phyloP scores from a whole-genome alignment of 2,888 invertebrate species.

The Cistogaster globosa region DNA sequence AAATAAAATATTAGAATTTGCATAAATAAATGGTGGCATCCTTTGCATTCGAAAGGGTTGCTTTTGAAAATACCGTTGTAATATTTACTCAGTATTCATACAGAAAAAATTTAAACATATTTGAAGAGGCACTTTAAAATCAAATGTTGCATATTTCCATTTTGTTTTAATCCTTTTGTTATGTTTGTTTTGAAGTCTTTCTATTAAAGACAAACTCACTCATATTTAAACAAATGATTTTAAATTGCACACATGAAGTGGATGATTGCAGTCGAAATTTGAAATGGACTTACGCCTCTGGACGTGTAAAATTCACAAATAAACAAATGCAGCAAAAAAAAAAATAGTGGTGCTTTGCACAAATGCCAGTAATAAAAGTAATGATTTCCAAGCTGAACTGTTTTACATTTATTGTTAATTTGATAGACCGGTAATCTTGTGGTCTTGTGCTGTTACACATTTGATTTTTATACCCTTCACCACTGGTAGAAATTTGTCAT shows the following conservation, averaged over 20 bases:
- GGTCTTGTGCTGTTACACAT: conserved; percentile 1
- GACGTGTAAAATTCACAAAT: conserved; percentile 7
- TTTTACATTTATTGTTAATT: conserved; percentile 12
- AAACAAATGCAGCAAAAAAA: conserved; percentile 4
- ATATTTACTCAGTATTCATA: conserved; percentile 16
- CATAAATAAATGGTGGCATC: conserved; percentile 46
- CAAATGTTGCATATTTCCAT: conserved; percentile 44
- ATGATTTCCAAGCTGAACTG: conserved; percentile 17
- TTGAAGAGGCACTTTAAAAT: conserved; percentile 58
- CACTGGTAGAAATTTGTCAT: too few relatives aligned
- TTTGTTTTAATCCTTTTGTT: conserved; percentile 57
- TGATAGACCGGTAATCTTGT: conserved; percentile 18
- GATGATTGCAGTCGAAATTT: conserved; percentile 53
- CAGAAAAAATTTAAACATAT: conserved; percentile 15
- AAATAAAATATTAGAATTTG: conserved; percentile 29
- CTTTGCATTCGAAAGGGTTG: conserved; percentile 53
- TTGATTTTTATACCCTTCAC: too few relatives aligned
- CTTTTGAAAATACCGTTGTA: conserved; percentile 15
- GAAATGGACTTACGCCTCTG: conserved; percentile 41
- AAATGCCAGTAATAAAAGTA: conserved; percentile 3
- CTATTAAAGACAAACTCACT: conserved; percentile 32
- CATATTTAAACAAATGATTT: conserved; percentile 53
- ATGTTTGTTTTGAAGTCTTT: background rate
- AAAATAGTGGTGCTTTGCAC: conserved; percentile 11
- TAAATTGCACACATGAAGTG: conserved; percentile 54